These are phyloP conservation scores for rabbit (Oryctolagus cuniculus) DNA, from an alignment of 2,113 vertebrate species.

Conservation along the genomic window DNA sequence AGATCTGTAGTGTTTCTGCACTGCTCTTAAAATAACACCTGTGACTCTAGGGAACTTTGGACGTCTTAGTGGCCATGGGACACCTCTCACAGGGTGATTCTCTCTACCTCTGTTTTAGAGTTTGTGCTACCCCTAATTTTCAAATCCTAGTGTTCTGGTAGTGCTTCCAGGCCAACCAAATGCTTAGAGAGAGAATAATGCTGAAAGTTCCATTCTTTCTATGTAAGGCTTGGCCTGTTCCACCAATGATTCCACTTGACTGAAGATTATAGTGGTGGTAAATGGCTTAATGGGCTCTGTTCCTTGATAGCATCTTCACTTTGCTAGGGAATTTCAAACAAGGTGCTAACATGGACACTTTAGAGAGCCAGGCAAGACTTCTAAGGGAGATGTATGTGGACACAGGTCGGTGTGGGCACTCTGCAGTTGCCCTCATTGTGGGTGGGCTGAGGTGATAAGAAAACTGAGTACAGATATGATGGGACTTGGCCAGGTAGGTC, in stretches of 20 bases:
- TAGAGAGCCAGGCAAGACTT: background rate
- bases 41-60: background rate
- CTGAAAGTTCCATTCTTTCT: background rate
- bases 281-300: background rate
- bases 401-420: background rate
- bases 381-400: background rate
- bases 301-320: background rate
- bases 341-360: background rate
- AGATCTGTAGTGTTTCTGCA: background rate
- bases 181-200: background rate
- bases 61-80: background rate
- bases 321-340: background rate
- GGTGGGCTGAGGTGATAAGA: background rate
- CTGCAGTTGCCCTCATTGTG: too few relatives aligned
- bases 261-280: background rate
- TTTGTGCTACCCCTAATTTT: background rate
- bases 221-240: background rate
- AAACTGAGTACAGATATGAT: background rate
- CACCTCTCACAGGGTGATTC: background rate
- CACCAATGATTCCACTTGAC: background rate
- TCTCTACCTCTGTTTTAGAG: background rate
- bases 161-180: background rate
- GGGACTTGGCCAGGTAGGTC: background rate
- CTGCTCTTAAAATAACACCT: background rate
- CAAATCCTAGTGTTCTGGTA: background rate